phyloP scores from a whole-genome alignment of 2,113 vertebrate species.

The Formicarius rufipectus region DNA sequence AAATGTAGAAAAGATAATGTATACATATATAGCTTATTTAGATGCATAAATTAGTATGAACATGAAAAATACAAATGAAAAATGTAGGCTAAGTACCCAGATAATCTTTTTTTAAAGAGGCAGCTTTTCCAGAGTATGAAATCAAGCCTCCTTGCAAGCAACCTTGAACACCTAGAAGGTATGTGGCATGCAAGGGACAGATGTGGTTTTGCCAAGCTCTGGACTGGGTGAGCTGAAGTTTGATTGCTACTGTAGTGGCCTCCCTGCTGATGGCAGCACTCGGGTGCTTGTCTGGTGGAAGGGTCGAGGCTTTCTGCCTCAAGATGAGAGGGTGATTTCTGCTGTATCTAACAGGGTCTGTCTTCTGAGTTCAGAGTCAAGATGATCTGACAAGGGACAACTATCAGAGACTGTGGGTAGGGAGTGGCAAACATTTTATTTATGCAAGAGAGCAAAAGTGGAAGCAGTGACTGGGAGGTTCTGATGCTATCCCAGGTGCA shows the following conservation, averaged over 20 bases:
- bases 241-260: not conserved
- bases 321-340: not conserved
- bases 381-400: not conserved
- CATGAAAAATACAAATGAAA: not conserved
- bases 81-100: not conserved
- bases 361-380: not conserved
- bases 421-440: not conserved
- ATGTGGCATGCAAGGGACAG: not conserved
- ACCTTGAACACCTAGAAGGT: not conserved
- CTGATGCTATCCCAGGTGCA: not conserved
- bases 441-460: not conserved
- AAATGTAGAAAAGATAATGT: not conserved
- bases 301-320: not conserved
- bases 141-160: not conserved
- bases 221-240: not conserved
- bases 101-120: not conserved
- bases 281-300: not conserved
- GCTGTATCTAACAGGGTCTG: not conserved
- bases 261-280: not conserved
- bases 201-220: not conserved
- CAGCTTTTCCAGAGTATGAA: not conserved
- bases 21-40: constrained; percentile 20
- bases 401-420: too few relatives aligned
- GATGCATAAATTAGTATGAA: constrained; percentile 8
- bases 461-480: not conserved